Evolutionary conservation across 2,113 vertebrate species (phyloP), one percentile per base, ranked within the genome.

Genomic region (Sturnus vulgaris): DNA sequence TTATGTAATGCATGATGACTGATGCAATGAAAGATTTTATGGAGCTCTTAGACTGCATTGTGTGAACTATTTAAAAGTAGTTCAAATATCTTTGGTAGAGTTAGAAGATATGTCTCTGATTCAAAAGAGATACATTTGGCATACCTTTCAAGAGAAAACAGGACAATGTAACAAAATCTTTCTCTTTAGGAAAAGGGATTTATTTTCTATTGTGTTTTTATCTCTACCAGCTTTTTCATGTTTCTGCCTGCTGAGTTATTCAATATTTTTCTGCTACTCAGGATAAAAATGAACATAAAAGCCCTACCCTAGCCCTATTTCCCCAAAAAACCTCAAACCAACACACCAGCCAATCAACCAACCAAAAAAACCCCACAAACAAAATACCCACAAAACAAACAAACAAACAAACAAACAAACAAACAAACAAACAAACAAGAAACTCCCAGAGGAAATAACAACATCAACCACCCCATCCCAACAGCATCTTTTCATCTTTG

Each of bases 381-480:
- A 21, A 13, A 27, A 46, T 1, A 8, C 7, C 12, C 9, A 52
- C 8, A 42, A 44, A 14, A 4, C 21, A 22, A 50, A 50, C 50
- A 44, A 14, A 4, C 21, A 22, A 50, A 50, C 50, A 44, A 14
- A 4, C 21, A 16, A 27, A 50, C 50, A 22, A 50, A 27, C 50
- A 27, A 68, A 15, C 12, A 37, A 33, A 4, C 13, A 55, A 42
- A 11, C 5, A 47, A 40, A 52, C 30, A 42, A 23, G 10, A 10
- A 27, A 7, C 13, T 23, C 10, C 16, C 28, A 33, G 15, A 63
- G 12, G 27, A 63, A 39, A 18, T 20, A 37, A 8, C 13, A 40
- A 2, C 20, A 42, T 2, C 7, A 52, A 8, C 15, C 8, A 9
- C 11, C 20, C 10, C 1, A 1, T 46, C 23, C 18, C 15, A 23